Evolutionary conservation across 1,140 invertebrate species (phyloP), one percentile per base, ranked within the genome.

Genomic region (Argopecten irradians): DNA sequence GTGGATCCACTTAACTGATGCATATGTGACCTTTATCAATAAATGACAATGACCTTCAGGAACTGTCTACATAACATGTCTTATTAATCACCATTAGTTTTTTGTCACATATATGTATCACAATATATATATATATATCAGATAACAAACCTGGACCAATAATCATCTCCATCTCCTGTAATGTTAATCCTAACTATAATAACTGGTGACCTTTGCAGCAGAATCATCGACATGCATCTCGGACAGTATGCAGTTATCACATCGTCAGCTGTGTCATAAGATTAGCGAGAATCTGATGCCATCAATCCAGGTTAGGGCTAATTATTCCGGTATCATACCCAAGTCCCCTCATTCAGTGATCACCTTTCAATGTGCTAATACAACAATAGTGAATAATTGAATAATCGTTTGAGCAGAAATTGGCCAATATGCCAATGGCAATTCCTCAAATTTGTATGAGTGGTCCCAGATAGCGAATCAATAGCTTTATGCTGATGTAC

Each of bases 391-490:
- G n/a, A 71, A 71, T 71, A 71, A 71, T 71, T 71, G 55, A 71
- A 71, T 71, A 71, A 71, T 71, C 55, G 55, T 71, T 71, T 71
- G 55, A 71, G 55, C 55, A 71, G 55, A 71, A 71, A 71, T 71
- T 71, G 55, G 55, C 55, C 55, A 71, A 71, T 71, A n/a, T 71
- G 55, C 55, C 55, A 71, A 16, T 28, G 55, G 55, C 55, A 2
- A 71, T 71, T 71, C 55, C 55, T 71, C 55, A 71, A 71, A 71
- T 55, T 55, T 55, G 22, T 71, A 71, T 71, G 55, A 71, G 55
- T 71, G 1, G 22, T n/a, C n/a, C 55, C 55, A 71, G 55, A 71
- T 16, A 71, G n/a, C 55, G 22, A 71, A 71, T 71, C 55, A 71
- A 71, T 71, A 71, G 55, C 1, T 28, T 5, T 5, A 71, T 28